Base-by-base conservation (phyloP, 2,888 invertebrate species). In the Thyatira batis region DNA sequence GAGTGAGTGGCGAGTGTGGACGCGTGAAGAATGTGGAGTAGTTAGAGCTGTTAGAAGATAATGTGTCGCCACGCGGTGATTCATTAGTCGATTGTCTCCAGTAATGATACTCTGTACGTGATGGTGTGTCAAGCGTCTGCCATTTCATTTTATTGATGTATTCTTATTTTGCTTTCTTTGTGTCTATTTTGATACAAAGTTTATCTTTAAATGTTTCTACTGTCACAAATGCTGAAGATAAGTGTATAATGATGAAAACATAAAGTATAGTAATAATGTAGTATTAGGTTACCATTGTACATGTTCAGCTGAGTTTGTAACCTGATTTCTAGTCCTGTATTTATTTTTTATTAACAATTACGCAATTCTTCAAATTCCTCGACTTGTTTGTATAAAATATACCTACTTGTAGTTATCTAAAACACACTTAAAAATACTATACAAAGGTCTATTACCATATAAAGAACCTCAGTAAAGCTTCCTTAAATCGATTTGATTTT, bases 21-120 rank as follows among this genome's bases (percentile, higher is more conserved):
- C 69, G 69, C 62, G 67, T 23, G 52, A 33, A 60, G 76, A 75
- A 72, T 78, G 69, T 62, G 59, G 63, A 71, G 65, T 57, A 57
- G 60, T 60, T 63, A 62, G 53, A 65, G 57, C n/a, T n/a, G n/a
- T n/a, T n/a, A n/a, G 49, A 57, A 53, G 57, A 58, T 51, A 61
- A 54, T 56, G 58, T 60, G 65, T 65, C 71, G 61, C 57, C 65
- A 61, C 60, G 52, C 57, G 60, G 61, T 77, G 77, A 76, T 67
- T 73, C 72, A 76, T 62, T 57, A 48, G 46, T 46, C 46, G 27
- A 20, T 27, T 17, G 48, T 48, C 20, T 27, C 28, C 27, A 27
- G 20, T 17, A 20, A 13, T 27, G 48, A 48, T 20, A 17, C 17
- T 25, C 27, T 17, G 25, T 17, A 28, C 48, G 48, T 27, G 27